phyloP scores from a whole-genome alignment of 2,888 invertebrate genomes.

The Agonopterix arenella region DNA sequence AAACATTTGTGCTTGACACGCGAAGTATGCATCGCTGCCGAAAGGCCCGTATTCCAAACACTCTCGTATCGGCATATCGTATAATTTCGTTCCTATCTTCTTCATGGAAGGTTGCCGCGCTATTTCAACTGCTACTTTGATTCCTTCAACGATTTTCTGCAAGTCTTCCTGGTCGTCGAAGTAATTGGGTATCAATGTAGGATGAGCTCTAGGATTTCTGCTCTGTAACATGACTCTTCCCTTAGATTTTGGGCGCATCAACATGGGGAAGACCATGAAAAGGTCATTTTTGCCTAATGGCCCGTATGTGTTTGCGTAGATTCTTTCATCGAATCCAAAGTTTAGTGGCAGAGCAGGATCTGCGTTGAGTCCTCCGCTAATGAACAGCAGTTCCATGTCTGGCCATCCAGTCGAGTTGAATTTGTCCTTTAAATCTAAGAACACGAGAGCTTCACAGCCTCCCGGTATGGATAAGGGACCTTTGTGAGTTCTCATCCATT shows the following conservation, averaged over 20 bases:
- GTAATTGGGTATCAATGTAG: slow-evolving; percentile 88
- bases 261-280: slow-evolving; percentile 80
- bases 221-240: slow-evolving; percentile 82
- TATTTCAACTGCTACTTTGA: slow-evolving; percentile 76
- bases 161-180: slow-evolving; percentile 80
- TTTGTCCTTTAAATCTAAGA: slow-evolving; percentile 78
- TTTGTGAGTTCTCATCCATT: slow-evolving; percentile 71
- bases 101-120: slow-evolving; percentile 76
- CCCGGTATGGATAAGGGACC: slow-evolving; percentile 80
- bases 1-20: slow-evolving; percentile 80
- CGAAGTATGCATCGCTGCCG: slow-evolving; percentile 82
- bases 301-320: slow-evolving; percentile 54
- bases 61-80: slow-evolving; percentile 77
- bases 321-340: slow-evolving; percentile 72
- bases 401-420: slow-evolving; percentile 75
- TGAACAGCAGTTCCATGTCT: slow-evolving; percentile 80
- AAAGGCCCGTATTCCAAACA: slow-evolving; percentile 74
- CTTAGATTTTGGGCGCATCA: slow-evolving; percentile 83
- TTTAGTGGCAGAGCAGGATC: slow-evolving; percentile 62
- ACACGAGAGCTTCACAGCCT: slow-evolving; percentile 81
- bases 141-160: slow-evolving; percentile 79
- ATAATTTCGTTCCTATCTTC: slow-evolving; percentile 75
- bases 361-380: slow-evolving; percentile 71
- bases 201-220: slow-evolving; percentile 82
- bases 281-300: slow-evolving; percentile 52